Evolutionary conservation across 2,113 vertebrate species (phyloP), one percentile per base, ranked within the genome.

Genomic region (Vireo altiloquus): DNA sequence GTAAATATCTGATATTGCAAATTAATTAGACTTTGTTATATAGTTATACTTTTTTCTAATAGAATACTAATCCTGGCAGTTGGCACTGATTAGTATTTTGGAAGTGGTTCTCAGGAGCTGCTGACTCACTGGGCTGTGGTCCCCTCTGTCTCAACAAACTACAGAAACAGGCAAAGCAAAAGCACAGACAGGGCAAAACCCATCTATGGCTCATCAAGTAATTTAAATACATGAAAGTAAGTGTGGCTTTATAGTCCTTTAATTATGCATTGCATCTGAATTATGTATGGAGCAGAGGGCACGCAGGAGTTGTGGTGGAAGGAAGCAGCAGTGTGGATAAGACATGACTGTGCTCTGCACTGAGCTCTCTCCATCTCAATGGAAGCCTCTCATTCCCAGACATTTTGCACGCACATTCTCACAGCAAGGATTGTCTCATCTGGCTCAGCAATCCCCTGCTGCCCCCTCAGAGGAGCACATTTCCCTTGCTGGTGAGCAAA

Each of bases 251-350:
- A 82, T 28, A 89, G 66, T 17, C 30, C 78, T 91, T 95, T 59
- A 96, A 95, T 96, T 94, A 97, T 93, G 90, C 42, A 95, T 93
- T 49, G 63, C 56, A 35, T 22, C 49, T 96, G 97, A 93, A 96
- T 97, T 92, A 92, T 88, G 77, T 7, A 96, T 90, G 61, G 83
- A 65, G 65, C 74, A 65, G 64, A 92, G 65, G 80, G 90, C 70
- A 85, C 0, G 5, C 79, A 92, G 92, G 83, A 95, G 80, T 61
- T 37, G 74, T 87, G 70, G 35, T 33, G 40, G 94, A 89, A 96
- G 89, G 80, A 15, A 85, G 61, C 60, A 65, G 79, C 50, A 13
- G n/a, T 35, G 33, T 59, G 56, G 49, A 4, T 8, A 49, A 84
- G 57, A 35, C 44, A 21, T 0, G 4, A 47, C 37, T 5, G 15